phyloP scores from a whole-genome alignment of 2,888 invertebrate genomes.

The Oscheius myriophilus region DNA sequence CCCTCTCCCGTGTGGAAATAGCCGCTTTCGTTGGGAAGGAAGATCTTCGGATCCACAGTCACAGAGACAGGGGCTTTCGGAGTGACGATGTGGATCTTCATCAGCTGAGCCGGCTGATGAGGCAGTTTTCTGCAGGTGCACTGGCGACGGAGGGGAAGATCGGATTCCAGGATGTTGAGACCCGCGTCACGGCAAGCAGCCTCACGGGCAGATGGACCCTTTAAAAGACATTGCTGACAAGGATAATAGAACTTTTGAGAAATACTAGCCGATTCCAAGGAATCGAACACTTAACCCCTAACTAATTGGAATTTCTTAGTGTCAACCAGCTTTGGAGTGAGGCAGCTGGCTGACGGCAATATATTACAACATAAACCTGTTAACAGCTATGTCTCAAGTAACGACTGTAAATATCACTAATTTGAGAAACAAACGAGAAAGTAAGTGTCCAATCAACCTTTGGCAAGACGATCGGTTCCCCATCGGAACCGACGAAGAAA shows the following conservation, averaged over 20 bases:
- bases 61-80: slow-evolving; percentile 92
- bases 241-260: not conserved
- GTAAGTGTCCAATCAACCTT: slow-evolving; percentile 24
- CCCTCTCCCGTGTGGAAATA: slow-evolving; percentile 53
- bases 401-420: no score
- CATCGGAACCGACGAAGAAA: slow-evolving; percentile 79
- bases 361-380: no score
- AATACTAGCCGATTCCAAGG: no score
- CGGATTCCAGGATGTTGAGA: slow-evolving; percentile 71
- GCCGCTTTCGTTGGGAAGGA: slow-evolving; percentile 39
- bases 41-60: slow-evolving; percentile 80
- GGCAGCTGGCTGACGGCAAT: no score
- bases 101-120: slow-evolving; percentile 59
- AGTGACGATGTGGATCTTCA: slow-evolving; percentile 81
- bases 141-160: slow-evolving; percentile 88
- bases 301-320: no score
- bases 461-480: slow-evolving; percentile 40
- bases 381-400: no score
- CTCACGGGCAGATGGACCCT: slow-evolving; percentile 21
- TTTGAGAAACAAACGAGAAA: no score
- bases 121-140: slow-evolving; percentile 81
- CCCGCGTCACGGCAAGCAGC: slow-evolving; percentile 12
- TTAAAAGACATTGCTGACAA: not conserved
- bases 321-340: no score
- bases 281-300: no score